Percentiles rank a stretch among this genome's conserved stretches.
Evolutionary conservation across 2,888 invertebrate species (phyloP).

Genomic region (Tenthredo mesomela): DNA sequence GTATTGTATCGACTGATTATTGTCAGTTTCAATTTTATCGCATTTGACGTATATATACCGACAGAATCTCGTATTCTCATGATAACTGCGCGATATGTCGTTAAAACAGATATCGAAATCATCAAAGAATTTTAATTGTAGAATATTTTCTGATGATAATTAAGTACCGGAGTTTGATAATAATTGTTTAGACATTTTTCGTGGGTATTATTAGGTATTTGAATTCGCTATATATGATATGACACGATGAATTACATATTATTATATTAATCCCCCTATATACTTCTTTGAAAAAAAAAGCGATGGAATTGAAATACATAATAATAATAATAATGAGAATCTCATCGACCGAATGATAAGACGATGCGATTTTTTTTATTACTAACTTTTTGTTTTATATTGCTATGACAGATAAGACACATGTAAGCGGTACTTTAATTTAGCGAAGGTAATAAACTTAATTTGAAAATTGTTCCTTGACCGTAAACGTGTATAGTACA

Average conservation of each 20-base stretch:
- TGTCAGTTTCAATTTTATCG: background rate
- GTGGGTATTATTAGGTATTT: no score
- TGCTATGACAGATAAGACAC: background rate
- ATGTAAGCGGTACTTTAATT: background rate
- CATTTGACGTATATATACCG: background rate
- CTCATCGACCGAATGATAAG: background rate
- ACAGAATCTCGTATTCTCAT: background rate
- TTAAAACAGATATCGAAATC: background rate
- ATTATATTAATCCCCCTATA: background rate
- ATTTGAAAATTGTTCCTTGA: slow-evolving; percentile 8
- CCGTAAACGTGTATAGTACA: background rate
- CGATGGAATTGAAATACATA: no score
- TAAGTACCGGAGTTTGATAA: background rate
- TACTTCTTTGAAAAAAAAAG: no score
- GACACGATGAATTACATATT: background rate
- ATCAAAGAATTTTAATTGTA: no score
- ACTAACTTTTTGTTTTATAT: background rate
- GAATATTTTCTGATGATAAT: background rate
- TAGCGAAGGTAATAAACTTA: background rate
- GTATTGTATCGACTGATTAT: background rate
- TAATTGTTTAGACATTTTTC: background rate
- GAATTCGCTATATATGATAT: no score
- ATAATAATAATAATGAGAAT: background rate
- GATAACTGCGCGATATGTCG: background rate
- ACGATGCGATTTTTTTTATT: background rate